Base-by-base conservation (phyloP, 2,797 vertebrate species). In the Cyprinodon diabolis region DNA sequence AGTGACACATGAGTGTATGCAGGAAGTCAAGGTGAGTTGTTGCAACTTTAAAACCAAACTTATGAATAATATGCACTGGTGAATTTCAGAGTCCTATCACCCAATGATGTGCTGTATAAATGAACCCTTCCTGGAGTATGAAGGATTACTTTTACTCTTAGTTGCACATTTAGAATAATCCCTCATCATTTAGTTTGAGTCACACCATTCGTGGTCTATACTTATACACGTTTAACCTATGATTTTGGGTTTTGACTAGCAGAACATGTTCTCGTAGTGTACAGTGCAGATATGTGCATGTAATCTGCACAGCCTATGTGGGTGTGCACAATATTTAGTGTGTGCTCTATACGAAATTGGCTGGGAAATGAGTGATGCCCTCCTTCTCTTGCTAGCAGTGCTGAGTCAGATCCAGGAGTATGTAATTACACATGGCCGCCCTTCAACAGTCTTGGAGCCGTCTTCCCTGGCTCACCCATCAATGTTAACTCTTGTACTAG, bases 391-490 rank as follows among this genome's bases (percentile, higher is more conserved):
- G 74, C 73, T 77, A 71, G 69, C 62, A 68, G 65, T 88, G 91
- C 92, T 93, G 92, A 94, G 84, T 94, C 91, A 93, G 89, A 83
- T 84, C 62, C 5, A 62, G 49, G 70, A 75, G 88, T 87, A 73
- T 94, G 90, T 90, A 91, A 93, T 93, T 95, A 92, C 92, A 92
- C 85, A 73, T 86, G 86, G 87, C 85, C 88, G 81, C 87, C 88
- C 86, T 87, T 93, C 91, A 93, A 88, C 85, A 89, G 86, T 87
- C 79, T 84, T 68, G 86, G 72, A 80, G 76, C 75, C 85, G 79
- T 86, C 85, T 80, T 89, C 71, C 54, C 67, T 55, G 68, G 71
- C 77, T 87, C 76, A 68, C 49, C 80, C 79, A 80, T 87, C 90
- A 86, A 83, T 78, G 65, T 77, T 72, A 81, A 81, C 87, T 83